Conservation (phyloP, 2,888 invertebrate species). For the Sepioteuthis lessoniana region DNA sequence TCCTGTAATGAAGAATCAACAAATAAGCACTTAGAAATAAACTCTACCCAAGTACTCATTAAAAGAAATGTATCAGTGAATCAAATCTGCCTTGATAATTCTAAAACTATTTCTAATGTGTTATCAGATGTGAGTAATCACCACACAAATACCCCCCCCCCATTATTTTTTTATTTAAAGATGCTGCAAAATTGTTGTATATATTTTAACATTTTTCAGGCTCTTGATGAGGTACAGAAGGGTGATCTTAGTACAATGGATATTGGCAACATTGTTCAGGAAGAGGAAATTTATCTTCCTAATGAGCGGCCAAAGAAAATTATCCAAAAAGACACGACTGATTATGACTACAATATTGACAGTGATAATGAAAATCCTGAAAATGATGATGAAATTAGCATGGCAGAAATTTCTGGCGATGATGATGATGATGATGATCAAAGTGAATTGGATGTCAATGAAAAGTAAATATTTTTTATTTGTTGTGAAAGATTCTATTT, state of each 20-base stretch:
- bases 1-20: too few relatives aligned
- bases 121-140: too few relatives aligned
- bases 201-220: slow-evolving; percentile 51
- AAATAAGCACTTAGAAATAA: too few relatives aligned
- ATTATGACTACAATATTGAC: slow-evolving; percentile 57
- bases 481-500: too few relatives aligned
- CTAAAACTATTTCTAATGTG: too few relatives aligned
- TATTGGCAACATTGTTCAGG: slow-evolving; percentile 53
- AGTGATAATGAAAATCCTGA: slow-evolving; percentile 41
- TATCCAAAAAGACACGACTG: slow-evolving; percentile 60
- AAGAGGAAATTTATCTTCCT: slow-evolving; percentile 55
- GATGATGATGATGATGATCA: slow-evolving; percentile 50
- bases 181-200: too few relatives aligned
- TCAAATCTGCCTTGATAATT: too few relatives aligned
- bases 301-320: slow-evolving; percentile 55
- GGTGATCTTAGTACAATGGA: slow-evolving; percentile 62
- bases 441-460: slow-evolving; percentile 50
- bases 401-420: slow-evolving; percentile 54
- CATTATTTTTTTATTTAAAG: too few relatives aligned
- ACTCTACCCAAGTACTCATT: too few relatives aligned
- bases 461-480: slow-evolving; percentile 50
- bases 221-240: slow-evolving; percentile 62
- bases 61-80: too few relatives aligned
- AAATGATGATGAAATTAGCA: slow-evolving; percentile 51
- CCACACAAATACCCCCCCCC: too few relatives aligned